Percentiles rank a stretch among this genome's conserved stretches.
These are phyloP conservation scores for Orchesella cincta DNA, from an alignment of 1,140 invertebrate genomes.

Conservation along the genomic window DNA sequence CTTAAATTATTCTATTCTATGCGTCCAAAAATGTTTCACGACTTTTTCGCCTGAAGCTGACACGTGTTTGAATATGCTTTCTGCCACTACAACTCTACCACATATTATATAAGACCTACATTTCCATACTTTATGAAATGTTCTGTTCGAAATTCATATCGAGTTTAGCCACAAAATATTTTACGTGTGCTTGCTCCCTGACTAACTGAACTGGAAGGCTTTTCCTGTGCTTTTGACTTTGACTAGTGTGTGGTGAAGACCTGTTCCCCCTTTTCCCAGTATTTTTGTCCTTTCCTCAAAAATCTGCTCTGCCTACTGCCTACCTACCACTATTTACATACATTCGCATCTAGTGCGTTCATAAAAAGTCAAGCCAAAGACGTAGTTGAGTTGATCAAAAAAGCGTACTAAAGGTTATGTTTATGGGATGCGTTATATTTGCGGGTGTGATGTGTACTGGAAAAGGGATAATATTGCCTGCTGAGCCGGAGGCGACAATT, in stretches of 20 bases:
- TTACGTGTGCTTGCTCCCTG: too few species aligned
- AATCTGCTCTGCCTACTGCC: neutral
- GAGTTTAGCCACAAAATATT: constrained; percentile 15
- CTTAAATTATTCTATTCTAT: neutral
- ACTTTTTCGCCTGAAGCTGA: constrained; percentile 14
- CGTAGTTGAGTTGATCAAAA: too few species aligned
- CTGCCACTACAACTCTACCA: neutral
- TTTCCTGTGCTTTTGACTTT: neutral
- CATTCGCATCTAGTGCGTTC: too few species aligned
- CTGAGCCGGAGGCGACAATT: constrained; percentile 22
- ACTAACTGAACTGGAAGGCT: neutral
- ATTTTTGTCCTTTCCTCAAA: neutral
- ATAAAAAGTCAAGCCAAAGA: too few species aligned
- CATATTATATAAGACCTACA: neutral
- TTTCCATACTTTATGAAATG: neutral
- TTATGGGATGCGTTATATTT: too few species aligned
- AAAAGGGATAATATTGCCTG: constrained; percentile 7
- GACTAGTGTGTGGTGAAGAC: neutral
- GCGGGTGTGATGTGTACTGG: too few species aligned
- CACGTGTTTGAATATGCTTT: neutral
- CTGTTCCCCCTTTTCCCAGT: neutral
- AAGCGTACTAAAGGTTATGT: too few species aligned
- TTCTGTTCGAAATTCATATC: neutral
- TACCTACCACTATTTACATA: too few species aligned
- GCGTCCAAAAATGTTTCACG: constrained; percentile 7